Base-by-base conservation (phyloP, 37 sponge, comb jelly and placozoan genomes). In the Halichondria panicea region DNA sequence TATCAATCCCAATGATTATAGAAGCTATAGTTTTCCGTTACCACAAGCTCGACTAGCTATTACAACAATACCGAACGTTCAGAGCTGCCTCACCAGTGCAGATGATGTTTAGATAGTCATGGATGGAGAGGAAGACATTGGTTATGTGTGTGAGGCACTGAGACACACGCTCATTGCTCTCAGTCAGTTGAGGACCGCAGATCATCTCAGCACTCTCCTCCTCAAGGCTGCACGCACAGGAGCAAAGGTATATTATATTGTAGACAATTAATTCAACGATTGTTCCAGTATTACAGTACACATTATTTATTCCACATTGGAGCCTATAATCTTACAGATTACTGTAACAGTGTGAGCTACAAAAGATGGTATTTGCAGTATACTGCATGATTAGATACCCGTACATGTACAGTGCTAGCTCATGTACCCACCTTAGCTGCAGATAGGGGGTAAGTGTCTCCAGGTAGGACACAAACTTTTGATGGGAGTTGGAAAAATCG, bases 381-480 rank as follows among this genome's bases (percentile, higher is more conserved):
- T n/a, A n/a, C n/a, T n/a, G n/a, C n/a, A n/a, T n/a, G n/a, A n/a
- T n/a, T n/a, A n/a, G 9, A 48, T 48, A 48, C 52, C 9, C 15
- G 52, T 48, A 48, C 52, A 48, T 15, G 15, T 9, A 48, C 52
- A 18, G 15, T 48, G 9, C 13, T 15, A 48, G 52, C 13, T 18
- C 52, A 18, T 48, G 13, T 48, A 48, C 52, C 4, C 21, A 87
- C 88, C 88, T 77, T 33, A 86, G 67, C 46, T 80, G 84, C 33
- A 90, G 84, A 52, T 88, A 88, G 7, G 92, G 92, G 24, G 75
- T 68, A 7, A 88, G 68, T 13, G 77, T 72, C 32, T 79, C 76
- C 66, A 87, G 38, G 66, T 71, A 88, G 65, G 34, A 21, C 12
- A 72, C 71, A 39, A 87, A 72, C 21, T 41, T 68, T 31, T 62